These are phyloP conservation scores for Tokudaia muenninki DNA, from an alignment of 2,797 vertebrate genomes.

Conservation along the genomic window DNA sequence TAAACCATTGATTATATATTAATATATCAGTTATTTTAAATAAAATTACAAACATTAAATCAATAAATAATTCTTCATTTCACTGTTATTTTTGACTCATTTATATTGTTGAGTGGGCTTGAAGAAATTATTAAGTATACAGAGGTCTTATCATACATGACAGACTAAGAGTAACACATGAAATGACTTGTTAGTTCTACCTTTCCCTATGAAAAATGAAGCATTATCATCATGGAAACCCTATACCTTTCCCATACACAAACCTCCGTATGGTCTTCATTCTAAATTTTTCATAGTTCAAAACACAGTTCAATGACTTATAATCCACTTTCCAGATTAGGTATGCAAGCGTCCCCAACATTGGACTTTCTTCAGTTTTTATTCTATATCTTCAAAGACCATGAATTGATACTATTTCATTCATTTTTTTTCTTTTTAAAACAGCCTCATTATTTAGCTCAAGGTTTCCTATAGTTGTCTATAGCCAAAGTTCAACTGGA, in stretches of 20 bases:
- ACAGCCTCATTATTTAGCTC: not conserved
- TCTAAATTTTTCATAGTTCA: not conserved
- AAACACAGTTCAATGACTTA: not conserved
- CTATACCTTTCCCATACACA: not conserved
- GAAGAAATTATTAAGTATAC: not conserved
- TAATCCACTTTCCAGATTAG: not conserved
- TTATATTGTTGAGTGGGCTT: not conserved
- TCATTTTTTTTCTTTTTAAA: not conserved
- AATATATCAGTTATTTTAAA: slow-evolving; percentile 43
- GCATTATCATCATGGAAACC: not conserved
- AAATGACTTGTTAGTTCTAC: not conserved
- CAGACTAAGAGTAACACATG: not conserved
- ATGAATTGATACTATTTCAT: not conserved
- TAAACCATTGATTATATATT: not conserved
- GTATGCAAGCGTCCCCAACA: not conserved
- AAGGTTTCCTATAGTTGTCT: not conserved
- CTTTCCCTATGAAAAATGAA: not conserved
- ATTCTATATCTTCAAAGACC: not conserved
- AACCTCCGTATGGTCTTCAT: not conserved
- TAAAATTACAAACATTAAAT: not conserved
- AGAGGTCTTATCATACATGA: not conserved
- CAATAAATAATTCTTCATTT: not conserved
- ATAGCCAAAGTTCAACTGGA: not conserved
- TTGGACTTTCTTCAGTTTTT: not conserved
- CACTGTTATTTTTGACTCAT: not conserved